These are phyloP conservation scores for Polylopha cassiicola DNA, from an alignment of 2,888 invertebrate species.

Conservation along the genomic window DNA sequence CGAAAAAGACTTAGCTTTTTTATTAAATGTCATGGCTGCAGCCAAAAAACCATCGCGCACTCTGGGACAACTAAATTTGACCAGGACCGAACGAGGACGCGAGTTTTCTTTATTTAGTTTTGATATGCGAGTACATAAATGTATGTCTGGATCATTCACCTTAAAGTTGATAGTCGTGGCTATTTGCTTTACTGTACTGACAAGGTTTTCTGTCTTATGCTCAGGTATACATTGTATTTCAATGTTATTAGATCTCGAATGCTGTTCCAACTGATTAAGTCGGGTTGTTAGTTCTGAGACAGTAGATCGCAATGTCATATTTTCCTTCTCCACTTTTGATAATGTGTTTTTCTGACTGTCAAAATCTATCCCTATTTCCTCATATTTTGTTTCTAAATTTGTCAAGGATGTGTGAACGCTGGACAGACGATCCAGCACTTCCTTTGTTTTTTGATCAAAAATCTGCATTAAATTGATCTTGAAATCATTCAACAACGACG, in stretches of 20 bases:
- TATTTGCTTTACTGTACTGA: conserved; percentile 15
- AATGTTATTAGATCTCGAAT: conserved; percentile 24
- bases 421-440: too few relatives aligned
- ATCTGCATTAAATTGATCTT: too few relatives aligned
- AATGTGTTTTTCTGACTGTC: conserved; percentile 24
- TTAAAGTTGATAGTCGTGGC: conserved; percentile 16
- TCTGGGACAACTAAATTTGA: conserved; percentile 24
- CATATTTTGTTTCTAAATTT: too few relatives aligned
- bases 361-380: conserved; percentile 14
- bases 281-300: conserved; percentile 23
- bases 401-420: too few relatives aligned
- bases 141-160: conserved; percentile 17
- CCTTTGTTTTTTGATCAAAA: too few relatives aligned
- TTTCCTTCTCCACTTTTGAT: conserved; percentile 24
- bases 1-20: conserved; percentile 18
- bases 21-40: conserved; percentile 23
- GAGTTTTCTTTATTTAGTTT: conserved; percentile 21
- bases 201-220: conserved; percentile 22
- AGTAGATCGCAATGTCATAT: conserved; percentile 12
- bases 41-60: conserved; percentile 24
- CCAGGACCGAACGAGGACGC: conserved; percentile 25
- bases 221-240: conserved; percentile 30
- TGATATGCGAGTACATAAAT: conserved; percentile 25
- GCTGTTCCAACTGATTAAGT: conserved; percentile 24
- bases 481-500: too few relatives aligned